These are phyloP conservation scores for Rhinogobius similis DNA, from an alignment of 2,113 vertebrate species.

Conservation along the genomic window DNA sequence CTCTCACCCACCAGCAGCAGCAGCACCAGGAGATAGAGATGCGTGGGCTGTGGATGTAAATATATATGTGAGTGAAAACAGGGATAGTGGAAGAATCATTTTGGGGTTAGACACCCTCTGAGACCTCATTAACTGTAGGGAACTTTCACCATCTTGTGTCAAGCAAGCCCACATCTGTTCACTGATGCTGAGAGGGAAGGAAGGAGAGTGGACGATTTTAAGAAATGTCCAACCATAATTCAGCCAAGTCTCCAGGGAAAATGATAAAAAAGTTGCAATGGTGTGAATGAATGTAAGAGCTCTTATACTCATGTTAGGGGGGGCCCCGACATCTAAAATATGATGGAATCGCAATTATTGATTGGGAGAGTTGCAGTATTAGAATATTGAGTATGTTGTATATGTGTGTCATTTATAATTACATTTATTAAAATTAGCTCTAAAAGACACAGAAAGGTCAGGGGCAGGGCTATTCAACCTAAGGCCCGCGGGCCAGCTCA, in stretches of 20 bases:
- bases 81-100: constrained; percentile 18
- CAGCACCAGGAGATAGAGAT: constrained; percentile 22
- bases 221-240: neutral
- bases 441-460: too few species aligned
- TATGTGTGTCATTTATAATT: too few species aligned
- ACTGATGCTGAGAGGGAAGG: constrained; percentile 28
- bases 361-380: too few species aligned
- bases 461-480: too few species aligned
- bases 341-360: too few species aligned
- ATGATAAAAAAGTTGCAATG: neutral
- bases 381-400: too few species aligned
- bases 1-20: constrained; percentile 14
- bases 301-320: too few species aligned
- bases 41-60: constrained; percentile 33
- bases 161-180: constrained; percentile 35
- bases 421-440: too few species aligned
- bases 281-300: neutral
- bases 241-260: neutral
- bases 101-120: constrained; percentile 61
- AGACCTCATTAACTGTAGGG: constrained; percentile 81
- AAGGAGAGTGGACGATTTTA: neutral
- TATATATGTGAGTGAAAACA: constrained; percentile 6
- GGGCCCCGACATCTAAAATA: too few species aligned
- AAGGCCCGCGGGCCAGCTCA: too few species aligned
- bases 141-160: constrained; percentile 65